phyloP scores from a whole-genome alignment of 2,113 vertebrate species.

The Lutjanus erythropterus region DNA sequence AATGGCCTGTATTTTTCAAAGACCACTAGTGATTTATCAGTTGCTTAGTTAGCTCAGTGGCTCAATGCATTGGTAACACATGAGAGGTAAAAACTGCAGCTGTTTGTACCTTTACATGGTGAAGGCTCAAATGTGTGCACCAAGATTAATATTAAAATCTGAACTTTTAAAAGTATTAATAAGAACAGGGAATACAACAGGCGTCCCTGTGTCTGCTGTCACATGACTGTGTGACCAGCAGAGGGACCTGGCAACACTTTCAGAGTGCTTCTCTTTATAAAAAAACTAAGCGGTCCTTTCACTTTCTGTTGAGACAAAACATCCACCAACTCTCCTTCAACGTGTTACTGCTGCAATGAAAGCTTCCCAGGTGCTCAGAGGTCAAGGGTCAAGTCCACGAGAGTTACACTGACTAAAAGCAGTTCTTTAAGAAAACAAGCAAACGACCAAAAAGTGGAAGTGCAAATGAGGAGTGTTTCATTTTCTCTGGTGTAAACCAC shows the following conservation, averaged over 20 bases:
- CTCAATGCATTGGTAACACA: background rate
- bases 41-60: background rate
- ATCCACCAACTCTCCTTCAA: background rate
- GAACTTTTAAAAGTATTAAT: background rate
- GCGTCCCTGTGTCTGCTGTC: conserved; percentile 2
- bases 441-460: conserved; percentile 40
- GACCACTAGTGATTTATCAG: background rate
- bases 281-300: conserved; percentile 11
- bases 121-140: conserved; percentile 3
- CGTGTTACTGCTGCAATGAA: background rate
- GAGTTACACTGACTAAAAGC: conserved; percentile 16
- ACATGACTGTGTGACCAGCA: background rate
- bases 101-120: background rate
- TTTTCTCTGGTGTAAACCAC: conserved; percentile 31
- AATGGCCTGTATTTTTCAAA: background rate
- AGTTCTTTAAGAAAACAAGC: conserved; percentile 30
- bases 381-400: conserved; percentile 22
- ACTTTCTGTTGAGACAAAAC: background rate
- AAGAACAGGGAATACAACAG: background rate
- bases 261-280: background rate
- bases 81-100: conserved; percentile 9
- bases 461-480: conserved; percentile 29
- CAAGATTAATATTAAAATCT: background rate
- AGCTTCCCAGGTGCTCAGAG: background rate
- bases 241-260: conserved; percentile 1